Evolutionary conservation across 2,888 invertebrate genomes (phyloP), one percentile per base, ranked within the genome.

Genomic region (Bibio marci): DNA sequence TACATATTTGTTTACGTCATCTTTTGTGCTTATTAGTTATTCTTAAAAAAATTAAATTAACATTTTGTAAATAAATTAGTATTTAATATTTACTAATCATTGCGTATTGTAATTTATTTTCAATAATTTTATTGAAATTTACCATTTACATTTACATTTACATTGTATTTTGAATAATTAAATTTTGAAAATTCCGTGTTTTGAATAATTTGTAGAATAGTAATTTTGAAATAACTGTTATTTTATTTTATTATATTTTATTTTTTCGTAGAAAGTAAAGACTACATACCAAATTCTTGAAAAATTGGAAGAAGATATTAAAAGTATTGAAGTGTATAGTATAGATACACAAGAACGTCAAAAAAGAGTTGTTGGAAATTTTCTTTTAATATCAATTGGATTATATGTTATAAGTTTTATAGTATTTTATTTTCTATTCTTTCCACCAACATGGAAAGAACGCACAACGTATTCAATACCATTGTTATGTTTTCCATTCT

Each of bases 381-480:
- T 92, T 38, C 69, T 72, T 59, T 68, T 70, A 43, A 71, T 76
- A 47, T 77, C 79, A 3, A 73, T 80, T 30, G 76, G 74, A 12
- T 54, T 80, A 4, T 78, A 80, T 50, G 69, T 85, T 33, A 54
- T 82, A 31, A 73, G 76, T 44, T 80, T 80, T 7, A 57, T 80
- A 25, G 53, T 80, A 22, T 80, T 83, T 57, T 88, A 80, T 54
- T 80, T 85, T 62, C 78, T 77, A 49, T 85, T 79, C 47, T 80
- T 85, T 44, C 79, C 81, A 42, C 73, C 76, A 40, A 75, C 78
- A 48, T 72, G 80, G 65, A 64, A 73, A 44, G 78, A 83, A 48
- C 73, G 78, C 43, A 53, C 86, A 40, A 63, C 83, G 45, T 83
- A 83, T 57, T 74, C 80, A 12, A 71, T 78, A 41, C 88, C 88